Base-by-base conservation (phyloP, 1,140 invertebrate species). In the Drosophila serrata region DNA sequence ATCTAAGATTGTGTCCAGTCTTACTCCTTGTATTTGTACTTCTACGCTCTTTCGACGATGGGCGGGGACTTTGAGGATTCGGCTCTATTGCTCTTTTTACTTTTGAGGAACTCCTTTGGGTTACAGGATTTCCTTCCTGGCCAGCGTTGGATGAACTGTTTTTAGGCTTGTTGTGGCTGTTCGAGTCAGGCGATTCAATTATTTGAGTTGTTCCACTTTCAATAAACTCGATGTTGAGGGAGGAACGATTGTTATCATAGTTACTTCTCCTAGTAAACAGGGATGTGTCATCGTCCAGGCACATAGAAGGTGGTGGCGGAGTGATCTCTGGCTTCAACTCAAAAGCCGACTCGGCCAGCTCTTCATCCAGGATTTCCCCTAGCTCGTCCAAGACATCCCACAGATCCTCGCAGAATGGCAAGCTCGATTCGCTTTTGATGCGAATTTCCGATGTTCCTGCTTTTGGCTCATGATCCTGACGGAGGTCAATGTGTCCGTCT, bases 301-400 rank as follows among this genome's bases (percentile, higher is more conserved):
- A 56, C 11, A 75, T 42, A 6, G 42, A 13, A 9, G 72, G 72
- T 13, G 72, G 58, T 24, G 70, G 69, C 27, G 72, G 72, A 11
- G 69, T 24, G 7, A 4, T 24, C 0, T 17, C 7, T 22, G 42
- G 24, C 7, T 40, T 27, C 6, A 33, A 9, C n/a, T 40, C 27
- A 1, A 24, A n/a, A 3, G 17, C 19, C 3, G 9, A 37, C 1
- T 22, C 24, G 1, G 19, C 61, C 6, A 33, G 27, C 22, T 33
- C 65, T 24, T 51, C 65, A 24, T 51, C 65, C 12, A 68, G 19
- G 8, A 68, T 17, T 7, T 67, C 43, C 4, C 35, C 62, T 13
- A 68, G 62, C 35, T 67, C 62, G 35, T 68, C 65, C 27, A 68
- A 24, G 22, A 67, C 33, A 33, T 67, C 64, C n/a, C 27, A 15